Percentiles rank a stretch among this genome's conserved stretches.
Conservation (phyloP, 2,888 invertebrate species). For the Dryadula phaetusa region DNA sequence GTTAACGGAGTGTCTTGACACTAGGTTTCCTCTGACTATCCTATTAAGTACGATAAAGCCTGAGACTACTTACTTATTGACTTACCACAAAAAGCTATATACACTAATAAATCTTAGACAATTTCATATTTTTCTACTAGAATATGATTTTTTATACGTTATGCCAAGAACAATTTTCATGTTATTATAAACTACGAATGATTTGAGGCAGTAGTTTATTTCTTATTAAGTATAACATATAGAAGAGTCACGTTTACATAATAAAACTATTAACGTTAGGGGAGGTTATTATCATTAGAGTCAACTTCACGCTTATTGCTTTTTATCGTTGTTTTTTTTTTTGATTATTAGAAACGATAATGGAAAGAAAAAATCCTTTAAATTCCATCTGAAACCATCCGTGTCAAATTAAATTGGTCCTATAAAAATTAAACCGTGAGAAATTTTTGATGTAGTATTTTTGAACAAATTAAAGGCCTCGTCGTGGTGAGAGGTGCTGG, state of each 20-base stretch:
- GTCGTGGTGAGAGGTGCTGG: slow-evolving; percentile 49
- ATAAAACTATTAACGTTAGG: slow-evolving; percentile 8
- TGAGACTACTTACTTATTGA: no score
- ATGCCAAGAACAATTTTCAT: no score
- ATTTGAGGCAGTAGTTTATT: neutral
- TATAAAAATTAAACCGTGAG: slow-evolving; percentile 72
- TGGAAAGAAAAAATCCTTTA: slow-evolving; percentile 50
- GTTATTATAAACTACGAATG: no score
- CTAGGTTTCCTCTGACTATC: no score
- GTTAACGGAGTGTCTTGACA: no score
- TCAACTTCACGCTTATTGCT: slow-evolving; percentile 10
- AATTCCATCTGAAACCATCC: slow-evolving; percentile 61
- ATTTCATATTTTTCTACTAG: no score
- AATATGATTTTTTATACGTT: no score
- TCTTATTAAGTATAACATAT: neutral
- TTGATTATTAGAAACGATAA: slow-evolving; percentile 27
- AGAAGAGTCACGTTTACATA: slow-evolving; percentile 12
- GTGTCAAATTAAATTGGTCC: slow-evolving; percentile 72
- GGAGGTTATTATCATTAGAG: slow-evolving; percentile 25
- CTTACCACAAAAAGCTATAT: no score
- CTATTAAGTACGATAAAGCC: no score
- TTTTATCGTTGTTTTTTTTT: slow-evolving; percentile 16
- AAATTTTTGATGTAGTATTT: slow-evolving; percentile 55
- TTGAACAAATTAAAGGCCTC: slow-evolving; percentile 53
- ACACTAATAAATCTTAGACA: no score